phyloP scores from a whole-genome alignment of 1,140 invertebrate genomes.

The Ruditapes philippinarum region DNA sequence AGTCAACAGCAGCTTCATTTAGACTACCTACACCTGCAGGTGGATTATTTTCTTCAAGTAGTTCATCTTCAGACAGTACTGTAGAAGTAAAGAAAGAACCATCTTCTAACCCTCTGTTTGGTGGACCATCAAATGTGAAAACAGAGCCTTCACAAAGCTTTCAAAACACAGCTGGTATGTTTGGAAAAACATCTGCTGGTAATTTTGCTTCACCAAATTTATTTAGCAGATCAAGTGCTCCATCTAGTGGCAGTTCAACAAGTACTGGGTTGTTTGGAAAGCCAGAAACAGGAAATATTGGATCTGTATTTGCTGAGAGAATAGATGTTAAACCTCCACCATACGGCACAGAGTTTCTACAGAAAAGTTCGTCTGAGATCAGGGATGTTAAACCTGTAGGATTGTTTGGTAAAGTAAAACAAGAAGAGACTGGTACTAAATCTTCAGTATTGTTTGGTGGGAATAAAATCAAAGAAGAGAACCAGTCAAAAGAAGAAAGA shows the following conservation, averaged over 20 bases:
- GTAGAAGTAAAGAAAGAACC: not conserved
- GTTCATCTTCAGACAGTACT: too few species aligned
- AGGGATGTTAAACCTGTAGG: not conserved
- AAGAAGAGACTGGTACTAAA: not conserved
- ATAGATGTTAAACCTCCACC: too few species aligned
- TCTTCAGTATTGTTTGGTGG: not conserved
- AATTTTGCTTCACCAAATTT: not conserved
- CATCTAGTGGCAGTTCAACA: not conserved
- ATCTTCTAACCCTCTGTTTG: not conserved
- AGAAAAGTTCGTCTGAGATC: not conserved
- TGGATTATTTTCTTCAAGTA: not conserved
- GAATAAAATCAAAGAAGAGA: not conserved
- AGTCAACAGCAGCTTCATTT: not conserved
- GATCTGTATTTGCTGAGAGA: not conserved
- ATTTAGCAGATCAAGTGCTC: not conserved
- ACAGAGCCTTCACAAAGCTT: not conserved
- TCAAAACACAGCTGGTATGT: not conserved
- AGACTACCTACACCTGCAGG: not conserved
- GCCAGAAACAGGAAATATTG: not conserved
- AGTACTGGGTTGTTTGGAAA: conserved; percentile 19
- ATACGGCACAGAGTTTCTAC: not conserved
- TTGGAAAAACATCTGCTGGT: not conserved
- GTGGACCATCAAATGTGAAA: not conserved
- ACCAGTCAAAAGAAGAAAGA: not conserved
- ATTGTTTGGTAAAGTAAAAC: conserved; percentile 10